Evolutionary conservation across 2,888 invertebrate genomes (phyloP), one percentile per base, ranked within the genome.

Genomic region (Ochlodes sylvanus): DNA sequence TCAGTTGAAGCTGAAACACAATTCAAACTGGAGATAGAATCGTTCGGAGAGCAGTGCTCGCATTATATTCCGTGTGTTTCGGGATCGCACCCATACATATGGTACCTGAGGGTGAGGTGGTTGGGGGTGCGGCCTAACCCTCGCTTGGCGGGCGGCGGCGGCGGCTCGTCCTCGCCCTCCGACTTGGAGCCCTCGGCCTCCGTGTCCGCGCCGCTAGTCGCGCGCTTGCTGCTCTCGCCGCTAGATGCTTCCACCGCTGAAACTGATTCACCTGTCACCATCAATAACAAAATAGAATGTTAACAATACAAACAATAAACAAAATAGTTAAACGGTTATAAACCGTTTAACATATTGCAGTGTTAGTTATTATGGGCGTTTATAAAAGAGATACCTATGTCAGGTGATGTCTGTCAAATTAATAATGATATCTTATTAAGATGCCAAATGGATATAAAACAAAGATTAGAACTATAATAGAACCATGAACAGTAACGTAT

Each of bases 61-160:
- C 66, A 66, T 66, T 54, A 66, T 19, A 77, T 76, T 68, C 71
- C 73, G 73, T 72, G 74, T 73, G 73, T 72, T 68, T 72, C 69
- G 73, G 75, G 75, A 70, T 73, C 76, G 75, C 77, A 83, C 88
- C 88, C 88, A 88, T 89, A 89, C 87, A 88, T 89, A 87, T 88
- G 87, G 85, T 80, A 96, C 96, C 96, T 96, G 89, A 97, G 94
- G 73, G 97, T 98, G 90, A 98, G 95, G 94, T 98, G 98, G 95
- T 98, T 98, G 84, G 98, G 98, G 80, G 98, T 98, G 84, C 97
- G 95, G 80, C 98, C 98, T 87, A 98, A 94, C 79, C 96, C 95
- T 91, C 94, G 93, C 90, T 94, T 94, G 80, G 90, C 87, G 62
- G 94, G 92, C 79, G 95, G 95, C 84, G 89, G 94, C 79, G 95